Conservation (phyloP, 2,888 invertebrate genomes). For the Caenorhabditis wallacei region DNA sequence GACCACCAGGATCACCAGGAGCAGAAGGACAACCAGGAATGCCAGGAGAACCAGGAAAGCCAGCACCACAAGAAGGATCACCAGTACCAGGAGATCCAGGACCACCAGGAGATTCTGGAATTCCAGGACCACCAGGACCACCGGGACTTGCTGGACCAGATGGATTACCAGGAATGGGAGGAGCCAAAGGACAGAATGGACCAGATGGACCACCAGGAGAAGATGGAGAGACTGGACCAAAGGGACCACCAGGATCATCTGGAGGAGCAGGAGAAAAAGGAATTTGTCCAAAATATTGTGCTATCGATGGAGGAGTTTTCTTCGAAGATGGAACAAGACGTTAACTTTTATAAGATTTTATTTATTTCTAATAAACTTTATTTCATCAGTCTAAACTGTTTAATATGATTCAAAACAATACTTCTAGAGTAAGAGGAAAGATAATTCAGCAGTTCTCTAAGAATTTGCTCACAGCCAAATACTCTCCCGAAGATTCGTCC, state of each 20-base stretch:
- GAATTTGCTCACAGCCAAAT: neutral
- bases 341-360: conserved; percentile 36
- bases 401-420: neutral
- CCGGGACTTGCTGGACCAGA: conserved; percentile 65
- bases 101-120: conserved; percentile 66
- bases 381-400: neutral
- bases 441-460: conserved; percentile 4
- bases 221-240: conserved; percentile 56
- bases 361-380: conserved; percentile 1
- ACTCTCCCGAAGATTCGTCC: conserved; percentile 1
- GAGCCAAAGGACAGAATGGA: conserved; percentile 62
- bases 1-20: conserved; percentile 65
- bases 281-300: conserved; percentile 72
- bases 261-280: conserved; percentile 65
- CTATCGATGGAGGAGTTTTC: conserved; percentile 76
- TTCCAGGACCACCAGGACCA: conserved; percentile 67
- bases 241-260: conserved; percentile 60
- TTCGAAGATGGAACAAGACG: conserved; percentile 75
- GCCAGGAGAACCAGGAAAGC: conserved; percentile 64
- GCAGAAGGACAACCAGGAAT: conserved; percentile 63
- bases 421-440: neutral
- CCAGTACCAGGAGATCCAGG: conserved; percentile 67
- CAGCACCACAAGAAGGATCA: conserved; percentile 63
- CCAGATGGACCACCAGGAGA: conserved; percentile 65
- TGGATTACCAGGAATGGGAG: conserved; percentile 58